Conservation (phyloP, 2,888 invertebrate genomes). For the Calameuta pallipes region DNA sequence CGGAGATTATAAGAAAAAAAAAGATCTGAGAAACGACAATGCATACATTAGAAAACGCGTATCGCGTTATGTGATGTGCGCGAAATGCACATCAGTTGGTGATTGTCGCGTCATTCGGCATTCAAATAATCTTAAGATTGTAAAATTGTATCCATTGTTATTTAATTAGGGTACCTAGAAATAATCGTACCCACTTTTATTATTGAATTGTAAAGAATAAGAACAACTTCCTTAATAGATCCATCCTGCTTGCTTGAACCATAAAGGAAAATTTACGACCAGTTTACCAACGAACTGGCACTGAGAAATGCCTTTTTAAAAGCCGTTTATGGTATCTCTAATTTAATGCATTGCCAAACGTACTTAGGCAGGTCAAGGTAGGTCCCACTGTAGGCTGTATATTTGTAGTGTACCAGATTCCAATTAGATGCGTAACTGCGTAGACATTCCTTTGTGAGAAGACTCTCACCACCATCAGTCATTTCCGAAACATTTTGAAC, state of each 20-base stretch:
- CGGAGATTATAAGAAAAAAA: not conserved
- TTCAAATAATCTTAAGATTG: not conserved
- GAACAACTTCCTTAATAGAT: not conserved
- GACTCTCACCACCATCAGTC: slow-evolving; percentile 68
- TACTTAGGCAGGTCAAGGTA: slow-evolving; percentile 89
- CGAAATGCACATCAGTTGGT: not conserved
- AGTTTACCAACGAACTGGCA: not conserved
- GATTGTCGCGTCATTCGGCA: not conserved
- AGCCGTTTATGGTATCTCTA: slow-evolving; percentile 37
- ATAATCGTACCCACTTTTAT: not conserved
- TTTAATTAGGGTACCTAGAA: not conserved
- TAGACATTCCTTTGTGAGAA: slow-evolving; percentile 77
- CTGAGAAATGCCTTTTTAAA: not conserved
- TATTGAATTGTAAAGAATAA: not conserved
- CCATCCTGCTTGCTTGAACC: not conserved
- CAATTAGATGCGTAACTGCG: slow-evolving; percentile 87
- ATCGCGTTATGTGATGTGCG: not conserved
- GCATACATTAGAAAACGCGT: not conserved
- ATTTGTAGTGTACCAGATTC: slow-evolving; percentile 92
- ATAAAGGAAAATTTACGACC: not conserved
- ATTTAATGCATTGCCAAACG: slow-evolving; percentile 46
- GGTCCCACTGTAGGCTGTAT: slow-evolving; percentile 86
- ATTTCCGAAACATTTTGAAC: slow-evolving; percentile 68
- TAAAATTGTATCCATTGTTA: not conserved
- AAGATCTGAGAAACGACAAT: not conserved